Conservation (phyloP, 2,113 vertebrate species). For the Mormoops blainvillei region DNA sequence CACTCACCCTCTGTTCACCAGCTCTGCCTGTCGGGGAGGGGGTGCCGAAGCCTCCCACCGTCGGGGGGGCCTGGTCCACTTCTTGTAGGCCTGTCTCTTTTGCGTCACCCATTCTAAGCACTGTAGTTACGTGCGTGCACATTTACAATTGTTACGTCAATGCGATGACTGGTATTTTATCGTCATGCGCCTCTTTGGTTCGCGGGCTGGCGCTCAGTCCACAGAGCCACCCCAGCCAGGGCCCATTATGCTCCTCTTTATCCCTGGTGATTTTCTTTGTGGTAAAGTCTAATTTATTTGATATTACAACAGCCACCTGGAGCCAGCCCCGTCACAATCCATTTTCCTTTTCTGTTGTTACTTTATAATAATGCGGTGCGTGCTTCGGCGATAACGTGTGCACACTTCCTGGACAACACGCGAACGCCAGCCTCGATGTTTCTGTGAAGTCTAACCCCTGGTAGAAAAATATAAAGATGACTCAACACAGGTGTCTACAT, state of each 20-base stretch:
- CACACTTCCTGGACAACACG: not conserved
- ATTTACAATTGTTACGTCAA: no score
- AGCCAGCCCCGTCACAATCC: rapidly evolving
- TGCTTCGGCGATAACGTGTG: no score
- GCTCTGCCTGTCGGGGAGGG: not conserved
- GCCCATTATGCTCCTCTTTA: not conserved
- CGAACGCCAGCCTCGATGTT: not conserved
- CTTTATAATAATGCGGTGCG: not conserved
- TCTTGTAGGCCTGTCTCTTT: not conserved
- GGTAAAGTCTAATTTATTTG: not conserved
- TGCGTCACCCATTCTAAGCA: no score
- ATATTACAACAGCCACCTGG: not conserved
- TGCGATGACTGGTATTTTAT: not conserved
- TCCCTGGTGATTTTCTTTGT: not conserved
- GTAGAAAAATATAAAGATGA: rapidly evolving
- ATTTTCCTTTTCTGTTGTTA: not conserved
- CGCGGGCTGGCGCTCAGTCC: no score
- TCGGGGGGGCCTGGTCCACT: no score
- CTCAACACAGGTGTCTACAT: not conserved
- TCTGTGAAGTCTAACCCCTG: no score
- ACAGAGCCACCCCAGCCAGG: no score
- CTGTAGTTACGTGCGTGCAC: not conserved
- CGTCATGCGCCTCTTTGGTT: no score
- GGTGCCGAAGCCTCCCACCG: rapidly evolving
- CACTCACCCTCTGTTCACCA: not conserved